A percentile compares a stretch with the other conserved stretches of the same genome.
These are phyloP conservation scores for Zalophus californianus DNA, from an alignment of 2,797 vertebrate genomes.

Conservation along the genomic window DNA sequence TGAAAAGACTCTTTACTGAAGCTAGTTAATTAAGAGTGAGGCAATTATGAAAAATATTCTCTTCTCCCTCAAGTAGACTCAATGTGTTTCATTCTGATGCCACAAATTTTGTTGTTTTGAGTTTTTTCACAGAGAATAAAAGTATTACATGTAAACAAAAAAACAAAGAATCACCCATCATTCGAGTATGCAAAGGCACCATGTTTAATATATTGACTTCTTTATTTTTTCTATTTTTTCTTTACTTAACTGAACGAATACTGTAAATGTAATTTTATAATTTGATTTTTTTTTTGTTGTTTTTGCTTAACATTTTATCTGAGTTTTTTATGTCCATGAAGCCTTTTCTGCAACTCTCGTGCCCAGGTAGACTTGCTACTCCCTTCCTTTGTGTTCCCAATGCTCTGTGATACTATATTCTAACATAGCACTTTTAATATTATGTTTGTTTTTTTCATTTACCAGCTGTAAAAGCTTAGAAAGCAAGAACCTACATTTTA, in stretches of 20 bases:
- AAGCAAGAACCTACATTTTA: not conserved
- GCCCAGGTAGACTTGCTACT: not conserved
- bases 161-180: not conserved
- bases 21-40: constrained; percentile 40
- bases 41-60: not conserved
- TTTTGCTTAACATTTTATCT: constrained; percentile 15
- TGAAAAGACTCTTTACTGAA: constrained; percentile 29
- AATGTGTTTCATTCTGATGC: constrained; percentile 7
- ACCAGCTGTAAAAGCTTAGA: not conserved
- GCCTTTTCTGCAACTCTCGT: not conserved
- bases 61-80: constrained; percentile 13
- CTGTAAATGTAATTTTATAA: not conserved
- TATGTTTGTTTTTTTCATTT: not conserved
- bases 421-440: not conserved
- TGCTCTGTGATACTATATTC: not conserved
- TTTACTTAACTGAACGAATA: not conserved
- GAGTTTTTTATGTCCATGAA: not conserved
- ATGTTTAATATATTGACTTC: not conserved
- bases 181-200: not conserved
- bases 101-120: constrained; percentile 52
- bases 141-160: not conserved
- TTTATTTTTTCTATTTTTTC: not conserved
- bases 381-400: not conserved
- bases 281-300: not conserved
- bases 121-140: not conserved